phyloP scores from a whole-genome alignment of 2,888 invertebrate genomes.

The Meloe dianella region DNA sequence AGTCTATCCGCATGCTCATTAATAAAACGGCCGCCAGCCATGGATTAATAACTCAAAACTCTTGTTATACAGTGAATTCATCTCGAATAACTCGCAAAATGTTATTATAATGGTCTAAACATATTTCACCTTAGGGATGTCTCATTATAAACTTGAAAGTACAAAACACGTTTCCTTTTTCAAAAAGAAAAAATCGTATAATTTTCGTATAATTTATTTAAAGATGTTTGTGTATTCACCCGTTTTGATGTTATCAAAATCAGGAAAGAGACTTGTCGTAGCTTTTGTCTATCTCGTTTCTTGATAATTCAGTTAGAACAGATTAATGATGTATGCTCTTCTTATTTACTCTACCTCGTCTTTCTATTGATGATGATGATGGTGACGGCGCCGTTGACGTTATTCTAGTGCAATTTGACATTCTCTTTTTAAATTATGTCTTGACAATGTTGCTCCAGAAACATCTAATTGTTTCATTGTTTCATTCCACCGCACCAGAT shows the following conservation, averaged over 20 bases:
- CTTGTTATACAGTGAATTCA: constrained; percentile 35
- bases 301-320: constrained; percentile 42
- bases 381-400: neutral
- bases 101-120: constrained; percentile 38
- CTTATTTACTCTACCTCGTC: constrained; percentile 41
- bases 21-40: constrained; percentile 41
- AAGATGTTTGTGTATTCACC: constrained; percentile 15
- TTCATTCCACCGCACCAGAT: constrained; percentile 3
- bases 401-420: neutral
- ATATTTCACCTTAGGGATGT: constrained; percentile 36
- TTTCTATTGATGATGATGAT: constrained; percentile 13
- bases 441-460: neutral
- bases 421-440: neutral
- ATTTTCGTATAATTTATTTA: constrained; percentile 23
- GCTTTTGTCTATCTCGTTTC: neutral
- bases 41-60: constrained; percentile 43
- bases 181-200: no score
- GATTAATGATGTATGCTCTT: constrained; percentile 49
- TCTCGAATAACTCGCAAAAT: constrained; percentile 40
- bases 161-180: constrained; percentile 14
- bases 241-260: constrained; percentile 1
- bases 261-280: neutral
- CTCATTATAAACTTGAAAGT: constrained; percentile 32
- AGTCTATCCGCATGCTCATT: constrained; percentile 41
- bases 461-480: constrained; percentile 8